Evolutionary conservation across 2,797 vertebrate genomes (phyloP), one percentile per base, ranked within the genome.

Genomic region (Crenichthys baileyi): DNA sequence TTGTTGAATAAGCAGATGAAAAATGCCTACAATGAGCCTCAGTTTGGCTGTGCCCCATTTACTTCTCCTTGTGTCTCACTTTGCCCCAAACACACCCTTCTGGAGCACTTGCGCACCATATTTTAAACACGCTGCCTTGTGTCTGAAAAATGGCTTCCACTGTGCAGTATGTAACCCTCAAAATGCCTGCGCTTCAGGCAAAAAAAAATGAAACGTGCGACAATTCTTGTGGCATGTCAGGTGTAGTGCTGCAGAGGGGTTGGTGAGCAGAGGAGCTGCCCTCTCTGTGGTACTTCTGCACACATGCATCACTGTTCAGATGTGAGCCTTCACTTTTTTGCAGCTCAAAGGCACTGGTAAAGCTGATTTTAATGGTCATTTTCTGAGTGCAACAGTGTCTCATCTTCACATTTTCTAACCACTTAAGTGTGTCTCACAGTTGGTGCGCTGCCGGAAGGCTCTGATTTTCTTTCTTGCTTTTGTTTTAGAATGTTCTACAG

Each of bases 121-220:
- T 85, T 90, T 89, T 80, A 86, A 90, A 89, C 80, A 76, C 31
- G 67, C 60, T 80, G 79, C 72, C 83, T 76, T 61, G 65, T 82
- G 82, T 80, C 75, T 89, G 70, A 87, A 81, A 85, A 84, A 87
- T 75, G 78, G 82, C 73, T 76, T 48, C 82, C 5, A 6, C 85
- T 86, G 80, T 83, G 79, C 83, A 79, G 81, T 31, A n/a, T 73
- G 86, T 88, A 82, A 85, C 83, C 85, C 82, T 90, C 77, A 84
- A 85, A 87, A 89, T 36, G 72, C 67, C 48, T 36, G 51, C 9
- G 83, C 88, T 89, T 72, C 60, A 76, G 83, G 87, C 89, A 58
- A 77, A 81, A 74, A 84, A 77, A 81, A 67, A 79, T 15, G 1
- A 87, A 89, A 82, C 79, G 82, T 81, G 84, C 84, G 82, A 91